phyloP scores from a whole-genome alignment of 2,113 vertebrate species.

The Mola mola region DNA sequence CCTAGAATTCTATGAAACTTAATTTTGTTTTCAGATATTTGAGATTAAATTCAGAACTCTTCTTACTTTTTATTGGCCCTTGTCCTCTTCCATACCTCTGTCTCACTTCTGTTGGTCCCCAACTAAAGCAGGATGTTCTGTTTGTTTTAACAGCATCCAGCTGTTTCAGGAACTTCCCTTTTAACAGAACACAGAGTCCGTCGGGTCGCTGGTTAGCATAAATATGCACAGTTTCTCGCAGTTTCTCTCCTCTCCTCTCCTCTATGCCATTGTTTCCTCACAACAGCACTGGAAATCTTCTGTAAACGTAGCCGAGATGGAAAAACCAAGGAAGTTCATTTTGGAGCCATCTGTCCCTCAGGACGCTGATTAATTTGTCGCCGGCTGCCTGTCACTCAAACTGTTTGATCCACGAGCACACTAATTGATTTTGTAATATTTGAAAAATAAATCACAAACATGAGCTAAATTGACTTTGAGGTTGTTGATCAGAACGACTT shows the following conservation, averaged over 20 bases:
- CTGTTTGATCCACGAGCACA: conserved; percentile 47
- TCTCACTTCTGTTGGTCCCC: too few species aligned
- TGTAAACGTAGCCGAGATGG: conserved; percentile 24
- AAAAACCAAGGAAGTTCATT: conserved; percentile 47
- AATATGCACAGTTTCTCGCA: too few species aligned
- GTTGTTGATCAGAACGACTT: conserved; percentile 53
- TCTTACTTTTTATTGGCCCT: neutral
- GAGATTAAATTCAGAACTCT: too few species aligned
- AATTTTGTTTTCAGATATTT: too few species aligned
- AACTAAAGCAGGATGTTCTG: too few species aligned
- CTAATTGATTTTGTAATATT: conserved; percentile 63
- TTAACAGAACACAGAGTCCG: too few species aligned
- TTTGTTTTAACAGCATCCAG: too few species aligned
- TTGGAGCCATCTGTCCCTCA: conserved; percentile 61
- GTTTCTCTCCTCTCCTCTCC: neutral
- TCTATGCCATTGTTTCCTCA: conserved; percentile 24
- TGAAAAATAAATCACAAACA: neutral
- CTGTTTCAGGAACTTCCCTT: too few species aligned
- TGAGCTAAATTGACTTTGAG: conserved; percentile 48
- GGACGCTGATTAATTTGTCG: conserved; percentile 62
- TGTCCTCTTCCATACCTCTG: neutral
- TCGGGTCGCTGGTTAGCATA: too few species aligned
- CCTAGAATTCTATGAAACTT: too few species aligned
- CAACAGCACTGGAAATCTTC: conserved; percentile 36
- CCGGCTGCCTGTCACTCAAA: conserved; percentile 59